Evolutionary conservation across 1,140 invertebrate species (phyloP).

Genomic region (Conus betulinus): DNA sequence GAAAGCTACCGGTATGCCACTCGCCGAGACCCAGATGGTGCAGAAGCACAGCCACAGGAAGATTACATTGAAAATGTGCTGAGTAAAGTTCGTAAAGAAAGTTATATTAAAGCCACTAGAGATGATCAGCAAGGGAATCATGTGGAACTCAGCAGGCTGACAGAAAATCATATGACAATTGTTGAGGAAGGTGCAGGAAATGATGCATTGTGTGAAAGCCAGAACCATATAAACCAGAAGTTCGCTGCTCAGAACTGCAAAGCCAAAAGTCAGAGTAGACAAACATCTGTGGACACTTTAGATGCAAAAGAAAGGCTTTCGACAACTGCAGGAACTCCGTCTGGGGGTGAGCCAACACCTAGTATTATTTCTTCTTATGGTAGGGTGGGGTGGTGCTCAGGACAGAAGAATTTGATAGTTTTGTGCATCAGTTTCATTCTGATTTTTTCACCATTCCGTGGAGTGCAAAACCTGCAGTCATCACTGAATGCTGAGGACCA

Average conservation of each 20-base stretch:
- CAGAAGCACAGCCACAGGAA: conserved; percentile 46
- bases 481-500: conserved; percentile 65
- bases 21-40: conserved; percentile 60
- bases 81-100: conserved; percentile 67
- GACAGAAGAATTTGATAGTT: conserved; percentile 72
- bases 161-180: conserved; percentile 23
- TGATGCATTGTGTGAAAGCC: conserved; percentile 31
- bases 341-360: not conserved
- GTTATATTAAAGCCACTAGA: conserved; percentile 65
- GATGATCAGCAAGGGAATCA: conserved; percentile 44
- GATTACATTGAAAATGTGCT: conserved; percentile 71
- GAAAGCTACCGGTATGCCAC: conserved; percentile 73
- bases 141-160: conserved; percentile 31
- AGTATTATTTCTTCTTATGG: conserved; percentile 31
- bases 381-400: conserved; percentile 55
- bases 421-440: conserved; percentile 72
- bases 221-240: conserved; percentile 45
- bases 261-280: not conserved
- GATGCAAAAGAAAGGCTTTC: not conserved
- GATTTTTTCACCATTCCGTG: conserved; percentile 72
- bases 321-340: not conserved
- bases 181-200: conserved; percentile 27
- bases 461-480: conserved; percentile 73
- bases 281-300: conserved; percentile 1
- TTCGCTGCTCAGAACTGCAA: conserved; percentile 35